Conservation (phyloP, 2,888 invertebrate species). For the Drosophila nr. medialis region DNA sequence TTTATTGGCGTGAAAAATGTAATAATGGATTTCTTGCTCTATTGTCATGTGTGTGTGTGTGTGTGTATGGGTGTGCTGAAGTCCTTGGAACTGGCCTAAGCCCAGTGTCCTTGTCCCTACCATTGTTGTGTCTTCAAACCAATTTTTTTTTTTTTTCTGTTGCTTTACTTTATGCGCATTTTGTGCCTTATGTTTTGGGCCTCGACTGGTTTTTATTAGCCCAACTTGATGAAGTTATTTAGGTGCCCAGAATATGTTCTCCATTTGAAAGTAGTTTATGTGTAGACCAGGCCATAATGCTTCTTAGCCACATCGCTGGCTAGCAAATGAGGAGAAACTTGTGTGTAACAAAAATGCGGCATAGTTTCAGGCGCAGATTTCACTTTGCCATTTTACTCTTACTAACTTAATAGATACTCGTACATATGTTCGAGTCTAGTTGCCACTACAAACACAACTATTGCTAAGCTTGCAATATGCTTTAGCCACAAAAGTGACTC, state of each 20-base stretch:
- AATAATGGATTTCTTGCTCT: slow-evolving; percentile 61
- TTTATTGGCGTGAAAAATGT: slow-evolving; percentile 80
- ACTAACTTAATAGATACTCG: slow-evolving; percentile 13
- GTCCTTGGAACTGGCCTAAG: slow-evolving; percentile 33
- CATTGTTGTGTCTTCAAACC: slow-evolving; percentile 33
- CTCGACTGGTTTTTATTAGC: slow-evolving; percentile 42
- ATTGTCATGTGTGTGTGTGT: slow-evolving; percentile 11
- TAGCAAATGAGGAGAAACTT: neutral
- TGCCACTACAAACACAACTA: neutral
- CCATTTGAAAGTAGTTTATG: slow-evolving; percentile 42
- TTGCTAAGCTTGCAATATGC: neutral
- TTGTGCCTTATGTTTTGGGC: slow-evolving; percentile 27
- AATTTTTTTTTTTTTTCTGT: slow-evolving; percentile 19
- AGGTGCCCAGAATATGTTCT: slow-evolving; percentile 25
- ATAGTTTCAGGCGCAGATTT: slow-evolving; percentile 22
- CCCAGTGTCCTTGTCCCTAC: slow-evolving; percentile 19
- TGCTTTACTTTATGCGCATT: slow-evolving; percentile 36
- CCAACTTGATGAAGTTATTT: slow-evolving; percentile 69
- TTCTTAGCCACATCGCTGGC: slow-evolving; percentile 8
- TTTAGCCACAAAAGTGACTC: neutral
- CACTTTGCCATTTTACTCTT: neutral
- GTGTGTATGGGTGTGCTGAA: slow-evolving; percentile 16
- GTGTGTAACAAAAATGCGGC: slow-evolving; percentile 20
- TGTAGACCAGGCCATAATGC: neutral
- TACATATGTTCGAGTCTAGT: slow-evolving; percentile 1